Evolutionary conservation across 2,113 vertebrate species (phyloP), one percentile per base, ranked within the genome.

Genomic region (Oryctolagus cuniculus): DNA sequence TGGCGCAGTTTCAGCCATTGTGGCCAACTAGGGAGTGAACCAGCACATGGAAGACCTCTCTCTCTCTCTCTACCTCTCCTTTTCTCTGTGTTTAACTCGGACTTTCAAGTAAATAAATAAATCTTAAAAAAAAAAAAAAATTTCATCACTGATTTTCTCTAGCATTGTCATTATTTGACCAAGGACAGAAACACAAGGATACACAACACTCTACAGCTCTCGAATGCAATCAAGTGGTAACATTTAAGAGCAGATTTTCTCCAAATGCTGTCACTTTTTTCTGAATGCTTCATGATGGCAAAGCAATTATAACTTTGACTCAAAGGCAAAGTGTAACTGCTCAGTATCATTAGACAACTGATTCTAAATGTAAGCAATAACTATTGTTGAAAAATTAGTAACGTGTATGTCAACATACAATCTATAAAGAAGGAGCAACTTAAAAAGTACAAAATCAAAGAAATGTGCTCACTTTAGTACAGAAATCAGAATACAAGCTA

Each of bases 391-490:
- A 83, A 95, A 73, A 25, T 70, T 29, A 73, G 10, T 29, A 10
- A 19, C 38, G 22, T 36, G 29, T 64, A 67, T 81, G 27, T 24
- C 66, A 73, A 74, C 16, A 84, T 74, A 86, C 15, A 90, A 72
- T 51, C 51, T 70, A 80, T 51, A 90, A 87, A 44, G 36, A 64
- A 64, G 38, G 63, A 83, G 17, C 24, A 91, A 90, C 31, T 87
- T 36, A 91, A 38, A 77, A 84, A 87, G 44, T 70, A 94, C 38
- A 92, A 86, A 91, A 75, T 89, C 84, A 94, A 94, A 95, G 74
- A 79, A 63, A 89, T 61, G 75, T 6, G 3, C 24, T 49, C 53
- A 79, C 29, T 49, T 90, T 63, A 74, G 9, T 27, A 80, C 24
- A 91, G 31, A 90, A 92, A 87, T 93, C 21, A 70, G 29, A 69